Base-by-base conservation (phyloP, 2,113 vertebrate species). In the Bubo scandiacus region DNA sequence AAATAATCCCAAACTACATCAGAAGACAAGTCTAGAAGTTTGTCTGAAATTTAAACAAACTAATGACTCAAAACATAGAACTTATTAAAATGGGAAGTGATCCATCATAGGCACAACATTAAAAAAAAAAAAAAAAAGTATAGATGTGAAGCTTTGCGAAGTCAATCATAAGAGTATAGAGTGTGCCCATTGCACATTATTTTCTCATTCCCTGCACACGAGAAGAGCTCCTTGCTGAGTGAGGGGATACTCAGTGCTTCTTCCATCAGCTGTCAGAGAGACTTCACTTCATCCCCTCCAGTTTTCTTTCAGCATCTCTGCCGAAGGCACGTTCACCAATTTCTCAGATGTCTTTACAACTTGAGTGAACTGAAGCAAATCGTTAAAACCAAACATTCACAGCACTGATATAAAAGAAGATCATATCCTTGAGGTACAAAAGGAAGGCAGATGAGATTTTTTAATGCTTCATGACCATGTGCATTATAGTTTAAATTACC, bases 131-230 rank as follows among this genome's bases (percentile, higher is more conserved):
- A 7, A 43, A 72, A 54, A 43, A 70, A n/a, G 11, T 4, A 34
- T 17, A 74, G 36, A 40, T 5, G 10, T 22, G 34, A 65, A 57
- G 11, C 21, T 71, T 71, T 71, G 29, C 29, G 14, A 78, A 36
- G 26, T 47, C 34, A 49, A 11, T n/a, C 34, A 32, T 25, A 79
- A 42, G 34, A 67, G 32, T 32, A 61, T 4, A 36, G 59, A 34
- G 18, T 45, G 45, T 38, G 59, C 29, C 32, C 9, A 12, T 42
- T 38, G 23, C 45, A 45, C 23, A 3, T 40, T 30, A 26, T 59
- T 62, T 40, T 57, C 21, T 75, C 22, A 9, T 32, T 47, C 15
- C 12, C 43, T 17, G 12, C 8, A 9, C 4, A 1, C 0, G 1
- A 83, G 55, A n/a, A 47, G 21, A 42, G 11, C 23, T 84, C 20